These are phyloP conservation scores for Eupelmus urozonus DNA, from an alignment of 2,888 invertebrate genomes.

Conservation along the genomic window DNA sequence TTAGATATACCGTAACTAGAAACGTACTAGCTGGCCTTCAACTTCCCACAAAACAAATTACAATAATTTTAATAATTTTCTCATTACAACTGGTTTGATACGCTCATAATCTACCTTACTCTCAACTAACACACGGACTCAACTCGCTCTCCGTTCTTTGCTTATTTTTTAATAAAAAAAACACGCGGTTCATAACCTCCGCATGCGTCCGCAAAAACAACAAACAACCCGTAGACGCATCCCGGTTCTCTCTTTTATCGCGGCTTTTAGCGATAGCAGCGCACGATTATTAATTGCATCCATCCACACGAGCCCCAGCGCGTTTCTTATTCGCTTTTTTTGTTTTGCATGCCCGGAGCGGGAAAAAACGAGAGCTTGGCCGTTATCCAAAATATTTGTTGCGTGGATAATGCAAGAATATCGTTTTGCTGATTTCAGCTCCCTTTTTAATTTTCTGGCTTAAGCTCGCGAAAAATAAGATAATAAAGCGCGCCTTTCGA, in stretches of 20 bases:
- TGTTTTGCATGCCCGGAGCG: background rate
- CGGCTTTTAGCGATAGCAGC: constrained; percentile 9
- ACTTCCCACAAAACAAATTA: no score
- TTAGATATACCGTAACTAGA: no score
- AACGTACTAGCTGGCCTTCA: no score
- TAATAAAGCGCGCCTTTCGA: no score
- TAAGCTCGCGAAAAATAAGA: no score
- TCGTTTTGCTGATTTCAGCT: background rate
- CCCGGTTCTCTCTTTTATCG: background rate
- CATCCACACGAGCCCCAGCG: background rate
- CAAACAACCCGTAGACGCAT: background rate
- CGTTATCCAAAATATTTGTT: background rate
- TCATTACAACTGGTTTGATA: no score
- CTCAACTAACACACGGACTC: no score
- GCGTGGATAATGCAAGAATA: background rate
- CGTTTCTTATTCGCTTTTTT: background rate
- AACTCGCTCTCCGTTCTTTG: background rate
- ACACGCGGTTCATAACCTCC: background rate
- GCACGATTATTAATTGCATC: constrained; percentile 18
- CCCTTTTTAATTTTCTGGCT: no score
- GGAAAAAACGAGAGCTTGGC: background rate
- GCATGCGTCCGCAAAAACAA: background rate
- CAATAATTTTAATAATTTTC: no score
- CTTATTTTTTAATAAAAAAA: background rate
- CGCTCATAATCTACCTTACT: no score